These are phyloP conservation scores for Drosophila murphyi DNA, from an alignment of 1,140 invertebrate genomes.

Conservation along the genomic window DNA sequence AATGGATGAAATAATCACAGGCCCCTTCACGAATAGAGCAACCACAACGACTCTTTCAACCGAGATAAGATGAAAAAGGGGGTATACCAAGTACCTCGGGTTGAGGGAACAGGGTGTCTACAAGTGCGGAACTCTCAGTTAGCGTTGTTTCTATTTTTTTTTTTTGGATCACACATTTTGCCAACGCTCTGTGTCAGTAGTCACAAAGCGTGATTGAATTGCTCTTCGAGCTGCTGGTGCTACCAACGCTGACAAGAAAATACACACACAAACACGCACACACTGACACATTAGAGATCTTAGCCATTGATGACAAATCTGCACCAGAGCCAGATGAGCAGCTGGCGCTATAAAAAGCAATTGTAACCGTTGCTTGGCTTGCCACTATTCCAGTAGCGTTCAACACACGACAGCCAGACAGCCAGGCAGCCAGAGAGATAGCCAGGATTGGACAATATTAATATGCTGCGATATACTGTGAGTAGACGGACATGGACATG, in stretches of 20 bases:
- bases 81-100: too few species aligned
- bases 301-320: constrained; percentile 38
- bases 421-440: neutral
- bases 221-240: neutral
- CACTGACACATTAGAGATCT: constrained; percentile 10
- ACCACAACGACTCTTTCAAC: too few species aligned
- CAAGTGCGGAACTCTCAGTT: too few species aligned
- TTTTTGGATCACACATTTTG: constrained; percentile 27
- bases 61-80: too few species aligned
- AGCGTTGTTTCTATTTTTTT: neutral
- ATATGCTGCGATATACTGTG: constrained; percentile 6
- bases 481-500: neutral
- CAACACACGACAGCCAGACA: constrained; percentile 15
- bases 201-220: constrained; percentile 37
- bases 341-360: constrained; percentile 42
- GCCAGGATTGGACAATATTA: constrained; percentile 2
- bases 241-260: constrained; percentile 16
- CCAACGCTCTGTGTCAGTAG: constrained; percentile 13
- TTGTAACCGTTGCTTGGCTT: constrained; percentile 9
- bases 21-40: too few species aligned
- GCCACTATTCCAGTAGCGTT: constrained; percentile 29
- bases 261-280: neutral
- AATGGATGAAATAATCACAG: too few species aligned
- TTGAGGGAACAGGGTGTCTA: too few species aligned
- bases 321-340: constrained; percentile 17